These are phyloP conservation scores for Hydra vulgaris DNA, from an alignment of 30 jellyfish, hydroid and myxozoan species.

Conservation along the genomic window DNA sequence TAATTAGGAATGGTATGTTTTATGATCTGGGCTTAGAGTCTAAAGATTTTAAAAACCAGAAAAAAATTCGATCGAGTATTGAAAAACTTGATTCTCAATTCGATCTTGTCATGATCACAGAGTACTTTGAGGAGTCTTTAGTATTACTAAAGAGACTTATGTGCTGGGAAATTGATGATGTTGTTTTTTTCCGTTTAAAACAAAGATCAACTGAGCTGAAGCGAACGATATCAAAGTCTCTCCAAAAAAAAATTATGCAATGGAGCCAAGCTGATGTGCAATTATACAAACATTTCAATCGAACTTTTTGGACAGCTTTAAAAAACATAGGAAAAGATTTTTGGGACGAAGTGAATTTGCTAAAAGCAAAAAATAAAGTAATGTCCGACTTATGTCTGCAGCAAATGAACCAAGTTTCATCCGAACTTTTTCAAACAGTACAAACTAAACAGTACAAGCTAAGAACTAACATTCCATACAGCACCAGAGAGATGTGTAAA, in stretches of 20 bases:
- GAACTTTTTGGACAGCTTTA: constrained; percentile 72
- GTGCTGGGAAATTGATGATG: constrained; percentile 92
- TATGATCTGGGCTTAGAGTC: constrained; percentile 88
- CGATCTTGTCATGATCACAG: constrained; percentile 78
- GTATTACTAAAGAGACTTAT: constrained; percentile 71
- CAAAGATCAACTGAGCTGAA: constrained; percentile 74
- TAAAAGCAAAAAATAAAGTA: constrained; percentile 38
- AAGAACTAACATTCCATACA: constrained; percentile 42
- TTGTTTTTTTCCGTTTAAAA: constrained; percentile 72
- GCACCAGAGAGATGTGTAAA: constrained; percentile 68
- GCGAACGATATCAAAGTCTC: constrained; percentile 42
- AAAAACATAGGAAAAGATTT: constrained; percentile 62
- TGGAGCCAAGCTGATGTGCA: constrained; percentile 91
- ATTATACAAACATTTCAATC: constrained; percentile 59
- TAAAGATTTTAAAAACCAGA: constrained; percentile 45
- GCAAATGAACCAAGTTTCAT: constrained; percentile 20
- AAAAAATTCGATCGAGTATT: constrained; percentile 52
- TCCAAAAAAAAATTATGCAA: constrained; percentile 34
- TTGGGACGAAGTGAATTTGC: constrained; percentile 68
- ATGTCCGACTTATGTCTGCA: constrained; percentile 56
- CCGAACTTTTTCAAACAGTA: constrained; percentile 40
- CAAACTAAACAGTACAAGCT: constrained; percentile 47
- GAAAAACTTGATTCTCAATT: constrained; percentile 56
- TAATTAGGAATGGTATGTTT: constrained; percentile 71
- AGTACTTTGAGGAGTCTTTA: constrained; percentile 91